These are phyloP conservation scores for Lysandra bellargus DNA, from an alignment of 2,888 invertebrate species.

Conservation along the genomic window DNA sequence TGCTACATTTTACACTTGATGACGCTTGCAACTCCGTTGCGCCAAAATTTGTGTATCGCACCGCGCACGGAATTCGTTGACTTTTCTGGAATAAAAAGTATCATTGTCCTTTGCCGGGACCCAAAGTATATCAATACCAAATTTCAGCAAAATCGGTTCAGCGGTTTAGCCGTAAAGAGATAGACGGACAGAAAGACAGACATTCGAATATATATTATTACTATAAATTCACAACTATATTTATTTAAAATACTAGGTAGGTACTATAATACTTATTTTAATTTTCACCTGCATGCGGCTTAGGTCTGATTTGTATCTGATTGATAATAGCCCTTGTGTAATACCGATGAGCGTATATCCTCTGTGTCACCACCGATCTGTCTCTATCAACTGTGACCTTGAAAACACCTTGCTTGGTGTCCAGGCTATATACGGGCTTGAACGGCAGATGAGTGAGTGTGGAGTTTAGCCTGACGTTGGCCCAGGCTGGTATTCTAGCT, in stretches of 20 bases:
- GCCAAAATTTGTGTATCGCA: too few relatives aligned
- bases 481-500: slow-evolving; percentile 82
- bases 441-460: slow-evolving; percentile 62
- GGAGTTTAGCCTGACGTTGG: slow-evolving; percentile 75
- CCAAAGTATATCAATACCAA: too few relatives aligned
- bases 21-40: too few relatives aligned
- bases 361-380: slow-evolving; percentile 70
- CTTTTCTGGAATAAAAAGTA: too few relatives aligned
- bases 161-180: too few relatives aligned
- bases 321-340: slow-evolving; percentile 75
- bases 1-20: background rate
- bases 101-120: too few relatives aligned
- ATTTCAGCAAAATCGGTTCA: too few relatives aligned
- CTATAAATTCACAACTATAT: too few relatives aligned
- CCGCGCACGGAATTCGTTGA: too few relatives aligned
- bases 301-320: slow-evolving; percentile 71
- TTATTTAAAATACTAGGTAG: too few relatives aligned
- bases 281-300: slow-evolving; percentile 61
- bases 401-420: slow-evolving; percentile 71
- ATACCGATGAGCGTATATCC: slow-evolving; percentile 71
- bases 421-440: slow-evolving; percentile 68
- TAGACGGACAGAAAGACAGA: too few relatives aligned
- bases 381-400: slow-evolving; percentile 72
- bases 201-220: too few relatives aligned
- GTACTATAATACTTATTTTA: background rate